Evolutionary conservation across 1,140 invertebrate genomes (phyloP).

Genomic region (Drosophila ananassae): DNA sequence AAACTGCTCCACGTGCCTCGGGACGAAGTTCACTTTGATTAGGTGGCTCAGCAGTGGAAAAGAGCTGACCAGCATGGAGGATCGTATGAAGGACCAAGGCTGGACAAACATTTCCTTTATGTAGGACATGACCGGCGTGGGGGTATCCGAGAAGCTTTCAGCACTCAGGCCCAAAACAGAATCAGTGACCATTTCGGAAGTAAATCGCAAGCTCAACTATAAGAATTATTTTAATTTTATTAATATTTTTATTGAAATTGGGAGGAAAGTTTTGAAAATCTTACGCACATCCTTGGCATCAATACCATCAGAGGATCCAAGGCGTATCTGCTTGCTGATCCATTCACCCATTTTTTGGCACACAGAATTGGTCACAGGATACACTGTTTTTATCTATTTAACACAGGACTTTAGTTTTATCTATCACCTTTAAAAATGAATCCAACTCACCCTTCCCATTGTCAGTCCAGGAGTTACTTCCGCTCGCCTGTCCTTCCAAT

Average conservation of each 20-base stretch:
- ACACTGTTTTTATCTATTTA: constrained; percentile 67
- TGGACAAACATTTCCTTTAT: constrained; percentile 58
- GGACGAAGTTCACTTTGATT: constrained; percentile 55
- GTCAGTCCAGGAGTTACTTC: constrained; percentile 86
- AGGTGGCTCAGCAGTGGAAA: constrained; percentile 49
- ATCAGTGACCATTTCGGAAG: constrained; percentile 85
- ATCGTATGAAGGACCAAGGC: constrained; percentile 40
- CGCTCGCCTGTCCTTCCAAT: constrained; percentile 86
- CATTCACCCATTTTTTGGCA: constrained; percentile 62
- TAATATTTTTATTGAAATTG: not conserved
- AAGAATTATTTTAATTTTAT: not conserved
- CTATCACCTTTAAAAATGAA: not conserved
- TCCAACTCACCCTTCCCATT: constrained; percentile 66
- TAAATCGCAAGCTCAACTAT: constrained; percentile 82
- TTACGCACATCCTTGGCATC: constrained; percentile 64
- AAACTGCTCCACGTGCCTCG: constrained; percentile 57
- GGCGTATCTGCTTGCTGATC: constrained; percentile 56
- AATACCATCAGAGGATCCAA: constrained; percentile 32
- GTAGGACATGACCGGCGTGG: constrained; percentile 55
- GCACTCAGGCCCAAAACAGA: constrained; percentile 84
- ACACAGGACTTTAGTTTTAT: not conserved
- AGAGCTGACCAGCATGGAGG: constrained; percentile 39
- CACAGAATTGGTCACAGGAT: constrained; percentile 74
- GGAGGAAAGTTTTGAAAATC: too few relatives aligned
- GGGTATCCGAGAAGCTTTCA: constrained; percentile 68